Conservation (phyloP, 2,888 invertebrate species). For the Phania funesta region DNA sequence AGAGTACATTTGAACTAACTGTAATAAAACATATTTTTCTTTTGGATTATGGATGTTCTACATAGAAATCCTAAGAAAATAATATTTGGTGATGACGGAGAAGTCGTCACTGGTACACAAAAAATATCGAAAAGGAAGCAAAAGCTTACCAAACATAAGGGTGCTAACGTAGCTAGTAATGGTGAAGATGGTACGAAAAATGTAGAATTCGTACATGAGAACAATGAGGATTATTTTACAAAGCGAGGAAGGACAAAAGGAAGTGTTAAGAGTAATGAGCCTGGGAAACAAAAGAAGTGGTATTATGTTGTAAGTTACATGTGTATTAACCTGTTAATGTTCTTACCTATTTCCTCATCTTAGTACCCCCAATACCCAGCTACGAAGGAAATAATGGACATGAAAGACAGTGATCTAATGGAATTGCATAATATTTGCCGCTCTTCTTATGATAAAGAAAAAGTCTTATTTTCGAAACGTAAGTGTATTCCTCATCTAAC, state of each 20-base stretch:
- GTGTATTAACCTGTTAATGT: neutral
- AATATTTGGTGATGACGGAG: conserved; percentile 75
- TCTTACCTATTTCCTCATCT: neutral
- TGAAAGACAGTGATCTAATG: conserved; percentile 78
- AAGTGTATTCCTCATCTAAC: too few relatives aligned
- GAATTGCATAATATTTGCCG: conserved; percentile 77
- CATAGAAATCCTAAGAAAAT: conserved; percentile 72
- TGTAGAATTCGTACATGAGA: conserved; percentile 9
- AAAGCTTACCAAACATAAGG: conserved; percentile 3
- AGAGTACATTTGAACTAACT: neutral
- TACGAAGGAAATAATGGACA: conserved; percentile 74
- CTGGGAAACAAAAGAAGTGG: conserved; percentile 76
- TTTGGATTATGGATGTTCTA: conserved; percentile 29
- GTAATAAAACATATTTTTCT: neutral
- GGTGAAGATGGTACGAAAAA: conserved; percentile 40
- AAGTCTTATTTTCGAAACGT: conserved; percentile 75
- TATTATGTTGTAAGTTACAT: conserved; percentile 75
- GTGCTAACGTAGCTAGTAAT: conserved; percentile 57
- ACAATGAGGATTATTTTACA: conserved; percentile 70
- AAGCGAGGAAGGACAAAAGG: conserved; percentile 67
- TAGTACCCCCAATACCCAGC: conserved; percentile 76
- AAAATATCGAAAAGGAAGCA: conserved; percentile 64
- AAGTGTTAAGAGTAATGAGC: conserved; percentile 58
- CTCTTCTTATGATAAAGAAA: conserved; percentile 75
- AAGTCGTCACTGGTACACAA: conserved; percentile 59